These are phyloP conservation scores for Antitype chi DNA, from an alignment of 2,888 invertebrate genomes.

Conservation along the genomic window DNA sequence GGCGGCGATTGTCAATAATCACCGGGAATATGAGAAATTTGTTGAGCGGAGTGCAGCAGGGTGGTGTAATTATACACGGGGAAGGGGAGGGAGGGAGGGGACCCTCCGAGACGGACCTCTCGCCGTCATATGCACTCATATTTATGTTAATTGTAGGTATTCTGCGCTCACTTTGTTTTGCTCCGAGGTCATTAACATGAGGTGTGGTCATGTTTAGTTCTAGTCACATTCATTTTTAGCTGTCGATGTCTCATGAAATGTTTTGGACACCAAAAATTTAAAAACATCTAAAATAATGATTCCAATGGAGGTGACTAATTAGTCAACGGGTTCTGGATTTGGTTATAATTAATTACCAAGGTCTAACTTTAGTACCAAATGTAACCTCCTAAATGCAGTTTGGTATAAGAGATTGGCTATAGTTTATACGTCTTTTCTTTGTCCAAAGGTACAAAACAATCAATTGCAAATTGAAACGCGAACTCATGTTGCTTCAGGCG, in stretches of 20 bases:
- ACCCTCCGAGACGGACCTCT: conserved; percentile 52
- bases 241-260: neutral
- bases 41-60: conserved; percentile 65
- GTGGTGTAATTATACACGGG: conserved; percentile 73
- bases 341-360: neutral
- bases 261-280: neutral
- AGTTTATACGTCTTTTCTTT: conserved; percentile 1
- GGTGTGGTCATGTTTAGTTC: neutral
- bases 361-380: neutral
- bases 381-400: neutral
- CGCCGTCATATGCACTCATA: conserved; percentile 80
- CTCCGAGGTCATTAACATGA: conserved; percentile 12
- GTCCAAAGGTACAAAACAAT: conserved; percentile 19
- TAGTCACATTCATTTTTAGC: neutral
- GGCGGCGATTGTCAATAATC: conserved; percentile 83
- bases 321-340: neutral
- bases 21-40: conserved; percentile 75
- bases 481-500: too few species aligned
- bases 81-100: neutral
- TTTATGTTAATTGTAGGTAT: conserved; percentile 75
- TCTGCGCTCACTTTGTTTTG: conserved; percentile 30
- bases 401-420: neutral
- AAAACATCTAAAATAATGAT: neutral
- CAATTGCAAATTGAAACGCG: neutral
- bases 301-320: neutral